These are phyloP conservation scores for Gallinago paraguaiae DNA, from an alignment of 2,113 vertebrate genomes.

Conservation along the genomic window DNA sequence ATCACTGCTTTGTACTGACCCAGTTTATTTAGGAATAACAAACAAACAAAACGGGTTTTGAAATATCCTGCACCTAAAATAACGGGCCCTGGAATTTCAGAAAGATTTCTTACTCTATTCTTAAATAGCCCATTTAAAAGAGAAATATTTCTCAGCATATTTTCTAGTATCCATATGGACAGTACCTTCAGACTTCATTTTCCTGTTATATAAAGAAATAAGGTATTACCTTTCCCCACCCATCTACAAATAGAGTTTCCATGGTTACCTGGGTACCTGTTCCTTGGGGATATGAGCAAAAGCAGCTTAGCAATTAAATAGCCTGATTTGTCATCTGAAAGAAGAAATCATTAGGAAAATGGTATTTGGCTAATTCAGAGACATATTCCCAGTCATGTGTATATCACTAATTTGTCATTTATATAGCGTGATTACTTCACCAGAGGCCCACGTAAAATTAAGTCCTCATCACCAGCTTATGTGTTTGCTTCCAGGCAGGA, in stretches of 20 bases:
- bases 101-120: neutral
- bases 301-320: constrained; percentile 70
- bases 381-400: constrained; percentile 12
- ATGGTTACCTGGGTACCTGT: constrained; percentile 68
- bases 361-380: constrained; percentile 54
- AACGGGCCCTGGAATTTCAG: neutral
- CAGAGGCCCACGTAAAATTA: constrained; percentile 3
- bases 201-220: constrained; percentile 41
- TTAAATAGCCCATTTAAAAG: neutral
- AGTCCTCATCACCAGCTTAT: constrained; percentile 18
- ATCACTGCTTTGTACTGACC: neutral
- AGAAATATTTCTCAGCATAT: neutral
- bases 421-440: constrained; percentile 19
- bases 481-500: constrained; percentile 34
- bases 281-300: constrained; percentile 46
- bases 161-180: neutral
- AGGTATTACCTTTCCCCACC: constrained; percentile 36
- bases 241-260: constrained; percentile 69
- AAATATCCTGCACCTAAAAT: neutral
- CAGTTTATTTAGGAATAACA: neutral
- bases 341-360: constrained; percentile 48
- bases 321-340: constrained; percentile 65
- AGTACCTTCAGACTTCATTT: constrained; percentile 39
- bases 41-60: neutral
- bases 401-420: constrained; percentile 54